Evolutionary conservation across 2,113 vertebrate genomes (phyloP).

Genomic region (Hippolais icterina): DNA sequence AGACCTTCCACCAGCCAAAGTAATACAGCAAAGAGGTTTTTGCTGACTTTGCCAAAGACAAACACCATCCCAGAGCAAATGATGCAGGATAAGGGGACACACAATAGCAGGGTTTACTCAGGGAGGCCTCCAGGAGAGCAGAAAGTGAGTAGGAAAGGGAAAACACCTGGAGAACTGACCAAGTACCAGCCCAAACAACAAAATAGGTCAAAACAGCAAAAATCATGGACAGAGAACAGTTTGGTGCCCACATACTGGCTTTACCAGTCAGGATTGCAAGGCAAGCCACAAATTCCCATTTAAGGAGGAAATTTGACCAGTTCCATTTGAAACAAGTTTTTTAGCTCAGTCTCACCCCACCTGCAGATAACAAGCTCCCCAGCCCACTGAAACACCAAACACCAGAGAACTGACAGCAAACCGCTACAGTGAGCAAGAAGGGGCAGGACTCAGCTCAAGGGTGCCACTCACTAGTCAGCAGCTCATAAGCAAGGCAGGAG

Average conservation of each 20-base stretch:
- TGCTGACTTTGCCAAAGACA: not conserved
- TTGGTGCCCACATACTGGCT: not conserved
- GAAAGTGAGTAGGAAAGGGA: not conserved
- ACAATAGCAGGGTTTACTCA: not conserved
- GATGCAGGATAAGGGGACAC: not conserved
- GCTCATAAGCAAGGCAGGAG: not conserved
- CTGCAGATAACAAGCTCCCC: not conserved
- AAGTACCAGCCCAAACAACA: not conserved
- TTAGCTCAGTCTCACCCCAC: not conserved
- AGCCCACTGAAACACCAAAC: not conserved
- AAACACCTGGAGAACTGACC: rapidly evolving
- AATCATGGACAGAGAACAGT: rapidly evolving
- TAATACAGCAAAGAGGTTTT: not conserved
- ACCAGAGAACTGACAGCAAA: not conserved
- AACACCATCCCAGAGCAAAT: not conserved
- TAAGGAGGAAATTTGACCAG: not conserved
- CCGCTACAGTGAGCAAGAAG: not conserved
- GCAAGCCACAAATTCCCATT: not conserved
- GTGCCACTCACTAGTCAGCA: not conserved
- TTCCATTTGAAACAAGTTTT: not conserved
- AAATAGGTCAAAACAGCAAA: not conserved
- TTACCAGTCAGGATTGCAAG: not conserved
- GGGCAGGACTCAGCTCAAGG: not conserved
- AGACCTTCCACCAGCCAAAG: not conserved
- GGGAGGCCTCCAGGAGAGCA: not conserved